Evolutionary conservation across 2,797 vertebrate genomes (phyloP), one percentile per base, ranked within the genome.

Genomic region (Margarornis squamiger): DNA sequence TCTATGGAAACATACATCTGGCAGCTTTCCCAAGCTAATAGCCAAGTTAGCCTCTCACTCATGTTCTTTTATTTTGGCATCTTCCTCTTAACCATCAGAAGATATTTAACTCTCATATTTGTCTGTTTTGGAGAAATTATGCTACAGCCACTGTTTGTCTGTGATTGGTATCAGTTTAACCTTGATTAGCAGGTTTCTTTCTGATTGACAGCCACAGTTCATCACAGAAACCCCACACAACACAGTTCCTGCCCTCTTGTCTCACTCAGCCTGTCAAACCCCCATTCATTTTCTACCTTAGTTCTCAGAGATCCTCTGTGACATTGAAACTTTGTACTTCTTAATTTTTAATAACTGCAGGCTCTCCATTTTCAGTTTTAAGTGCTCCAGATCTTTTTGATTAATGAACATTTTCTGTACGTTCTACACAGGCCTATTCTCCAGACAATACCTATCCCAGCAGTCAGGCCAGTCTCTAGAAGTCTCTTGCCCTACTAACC

Each of bases 1-100:
- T 90, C 94, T 89, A 92, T 95, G 95, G 79, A 85, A 96, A 95
- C 95, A 72, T 70, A 29, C 26, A 30, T 58, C 63, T 72, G 83
- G 61, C 67, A 77, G 86, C 62, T 88, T 82, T 92, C 88, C 65
- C 41, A 71, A 70, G 61, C 75, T 72, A 95, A 90, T 21, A 86
- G 38, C 52, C 63, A 79, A 81, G 68, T 49, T 49, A 90, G 65
- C 80, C 86, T 82, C 75, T 79, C 68, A 70, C 51, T n/a, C 77
- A 65, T 30, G 58, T 66, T 86, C 72, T 88, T 86, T 84, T 76
- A n/a, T 85, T 89, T 88, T 67, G 57, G n/a, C 43, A 75, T 70
- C 38, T 86, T 55, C 49, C 55, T 45, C 57, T 62, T 63, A 67
- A 62, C 17, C 26, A 38, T 24, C 32, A 27, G 30, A 48, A 48